These are phyloP conservation scores for Stichopus chloronotus DNA, from an alignment of 35 echinoderm and acorn worm species.

Conservation along the genomic window DNA sequence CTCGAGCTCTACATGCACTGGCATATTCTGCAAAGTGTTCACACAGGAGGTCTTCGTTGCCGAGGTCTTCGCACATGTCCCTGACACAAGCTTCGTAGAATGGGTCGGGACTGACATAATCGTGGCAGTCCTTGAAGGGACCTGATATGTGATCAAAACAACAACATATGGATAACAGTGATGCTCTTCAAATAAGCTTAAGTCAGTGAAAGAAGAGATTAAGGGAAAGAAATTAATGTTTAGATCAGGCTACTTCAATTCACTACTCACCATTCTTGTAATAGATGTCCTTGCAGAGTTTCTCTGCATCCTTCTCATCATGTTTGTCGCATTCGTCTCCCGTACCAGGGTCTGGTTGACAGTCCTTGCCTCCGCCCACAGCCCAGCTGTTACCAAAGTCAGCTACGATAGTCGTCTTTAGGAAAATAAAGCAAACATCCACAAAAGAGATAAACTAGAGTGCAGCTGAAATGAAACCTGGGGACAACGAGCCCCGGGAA, in stretches of 20 bases:
- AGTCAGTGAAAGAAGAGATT: no score
- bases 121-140: conserved; percentile 52
- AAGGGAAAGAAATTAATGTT: no score
- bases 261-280: conserved; percentile 64
- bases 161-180: neutral
- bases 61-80: conserved; percentile 56
- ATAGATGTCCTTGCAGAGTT: conserved; percentile 56
- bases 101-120: conserved; percentile 15
- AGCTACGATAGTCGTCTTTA: conserved; percentile 45
- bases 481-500: neutral
- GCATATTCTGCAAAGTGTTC: conserved; percentile 58
- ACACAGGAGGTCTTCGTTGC: conserved; percentile 45
- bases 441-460: no score
- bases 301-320: conserved; percentile 46
- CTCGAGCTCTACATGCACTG: conserved; percentile 35
- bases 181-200: neutral
- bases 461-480: no score
- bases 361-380: conserved; percentile 46
- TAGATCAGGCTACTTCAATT: no score
- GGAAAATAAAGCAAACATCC: no score
- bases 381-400: conserved; percentile 84
- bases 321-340: conserved; percentile 43
- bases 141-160: conserved; percentile 15
- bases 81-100: conserved; percentile 68
- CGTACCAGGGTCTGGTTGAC: conserved; percentile 33